phyloP scores from a whole-genome alignment of 2,113 vertebrate genomes.

The Tragelaphus buxtoni region DNA sequence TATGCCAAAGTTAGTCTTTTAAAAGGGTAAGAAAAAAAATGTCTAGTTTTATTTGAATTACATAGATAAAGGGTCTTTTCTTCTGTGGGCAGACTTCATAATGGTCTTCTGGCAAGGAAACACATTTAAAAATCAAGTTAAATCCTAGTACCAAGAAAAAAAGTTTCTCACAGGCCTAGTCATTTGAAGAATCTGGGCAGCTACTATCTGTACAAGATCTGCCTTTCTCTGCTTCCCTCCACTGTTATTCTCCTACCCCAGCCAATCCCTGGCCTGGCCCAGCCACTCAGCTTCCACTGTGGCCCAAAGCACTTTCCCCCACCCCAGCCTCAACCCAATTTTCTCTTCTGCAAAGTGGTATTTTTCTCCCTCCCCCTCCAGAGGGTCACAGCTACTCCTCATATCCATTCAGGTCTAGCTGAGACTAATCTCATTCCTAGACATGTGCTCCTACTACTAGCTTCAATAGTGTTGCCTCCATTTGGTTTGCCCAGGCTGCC shows the following conservation, averaged over 20 bases:
- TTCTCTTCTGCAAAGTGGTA: not conserved
- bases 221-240: not conserved
- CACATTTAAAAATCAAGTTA: constrained; percentile 15
- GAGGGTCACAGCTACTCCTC: not conserved
- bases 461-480: not conserved
- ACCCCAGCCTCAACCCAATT: not conserved
- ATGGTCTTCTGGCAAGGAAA: constrained; percentile 4
- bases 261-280: not conserved
- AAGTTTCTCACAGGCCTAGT: not conserved
- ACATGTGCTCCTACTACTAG: not conserved
- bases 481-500: not conserved
- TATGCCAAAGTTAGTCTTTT: not conserved
- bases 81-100: not conserved
- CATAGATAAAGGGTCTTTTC: not conserved
- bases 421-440: not conserved
- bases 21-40: not conserved
- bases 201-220: not conserved
- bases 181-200: not conserved
- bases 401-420: not conserved
- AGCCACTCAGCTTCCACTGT: not conserved
- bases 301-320: not conserved
- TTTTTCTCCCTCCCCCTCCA: not conserved
- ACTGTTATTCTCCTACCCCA: not conserved
- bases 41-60: constrained; percentile 3
- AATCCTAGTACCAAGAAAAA: not conserved